phyloP scores from a whole-genome alignment of 2,113 vertebrate genomes.

The Merops nubicus region DNA sequence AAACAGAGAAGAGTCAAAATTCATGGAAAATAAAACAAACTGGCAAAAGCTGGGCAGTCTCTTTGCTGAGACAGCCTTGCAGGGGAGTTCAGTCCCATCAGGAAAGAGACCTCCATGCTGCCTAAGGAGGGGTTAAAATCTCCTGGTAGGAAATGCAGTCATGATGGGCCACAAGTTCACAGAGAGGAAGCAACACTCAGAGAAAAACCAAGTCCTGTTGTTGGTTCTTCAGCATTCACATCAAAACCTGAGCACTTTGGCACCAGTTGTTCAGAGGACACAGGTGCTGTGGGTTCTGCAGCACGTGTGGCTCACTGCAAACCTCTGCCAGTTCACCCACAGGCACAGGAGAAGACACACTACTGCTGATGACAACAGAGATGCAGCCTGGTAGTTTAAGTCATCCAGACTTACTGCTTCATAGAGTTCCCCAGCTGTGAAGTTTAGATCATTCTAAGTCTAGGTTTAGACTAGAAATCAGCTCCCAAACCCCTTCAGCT shows the following conservation, averaged over 20 bases:
- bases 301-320: rapidly evolving
- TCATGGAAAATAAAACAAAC: not conserved
- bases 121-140: not conserved
- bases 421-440: not conserved
- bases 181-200: not conserved
- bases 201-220: not conserved
- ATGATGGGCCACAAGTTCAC: not conserved
- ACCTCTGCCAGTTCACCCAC: not conserved
- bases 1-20: constrained; percentile 8
- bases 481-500: not conserved
- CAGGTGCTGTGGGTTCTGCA: not conserved
- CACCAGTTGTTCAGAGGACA: not conserved
- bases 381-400: not conserved
- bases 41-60: not conserved
- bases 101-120: not conserved
- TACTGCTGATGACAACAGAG: not conserved
- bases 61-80: not conserved
- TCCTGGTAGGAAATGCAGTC: not conserved
- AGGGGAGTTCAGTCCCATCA: not conserved
- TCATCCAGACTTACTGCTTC: not conserved
- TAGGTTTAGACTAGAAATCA: not conserved
- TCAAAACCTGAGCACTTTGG: not conserved
- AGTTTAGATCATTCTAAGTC: not conserved
- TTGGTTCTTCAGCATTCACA: not conserved
- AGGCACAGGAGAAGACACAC: rapidly evolving